Evolutionary conservation across 2,888 invertebrate species (phyloP).

Genomic region (Drosophila eohydei): DNA sequence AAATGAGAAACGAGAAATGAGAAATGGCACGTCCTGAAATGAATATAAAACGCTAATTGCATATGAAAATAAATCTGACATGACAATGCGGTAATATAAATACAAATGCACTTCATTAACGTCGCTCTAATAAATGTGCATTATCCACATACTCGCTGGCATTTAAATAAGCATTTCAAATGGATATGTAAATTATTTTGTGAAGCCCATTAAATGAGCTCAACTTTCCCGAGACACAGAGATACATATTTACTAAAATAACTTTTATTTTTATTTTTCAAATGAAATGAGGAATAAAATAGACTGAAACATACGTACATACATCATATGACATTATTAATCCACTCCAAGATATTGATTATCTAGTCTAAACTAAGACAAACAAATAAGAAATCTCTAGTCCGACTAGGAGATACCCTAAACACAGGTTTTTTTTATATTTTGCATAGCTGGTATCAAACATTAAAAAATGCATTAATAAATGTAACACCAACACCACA

Average conservation of each 20-base stretch:
- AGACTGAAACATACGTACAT: neutral
- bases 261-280: neutral
- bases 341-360: neutral
- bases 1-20: slow-evolving; percentile 26
- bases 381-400: too few species aligned
- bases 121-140: slow-evolving; percentile 22
- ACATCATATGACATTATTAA: neutral
- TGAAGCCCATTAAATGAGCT: slow-evolving; percentile 2
- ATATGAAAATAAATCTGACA: slow-evolving; percentile 60
- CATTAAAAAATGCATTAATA: too few species aligned
- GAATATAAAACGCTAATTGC: slow-evolving; percentile 72
- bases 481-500: too few species aligned
- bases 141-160: slow-evolving; percentile 8
- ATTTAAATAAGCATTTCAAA: slow-evolving; percentile 19
- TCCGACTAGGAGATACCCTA: too few species aligned
- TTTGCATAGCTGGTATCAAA: too few species aligned
- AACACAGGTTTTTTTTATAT: too few species aligned
- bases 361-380: too few species aligned
- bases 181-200: slow-evolving; percentile 10
- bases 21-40: slow-evolving; percentile 25
- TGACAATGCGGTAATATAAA: slow-evolving; percentile 36
- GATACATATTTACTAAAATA: slow-evolving; percentile 2
- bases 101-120: slow-evolving; percentile 38
- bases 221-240: neutral
- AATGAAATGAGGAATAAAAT: neutral